Percentiles rank a stretch among this genome's conserved stretches.
Evolutionary conservation across 2,888 invertebrate genomes (phyloP).

Genomic region (Ormyrus thymus): DNA sequence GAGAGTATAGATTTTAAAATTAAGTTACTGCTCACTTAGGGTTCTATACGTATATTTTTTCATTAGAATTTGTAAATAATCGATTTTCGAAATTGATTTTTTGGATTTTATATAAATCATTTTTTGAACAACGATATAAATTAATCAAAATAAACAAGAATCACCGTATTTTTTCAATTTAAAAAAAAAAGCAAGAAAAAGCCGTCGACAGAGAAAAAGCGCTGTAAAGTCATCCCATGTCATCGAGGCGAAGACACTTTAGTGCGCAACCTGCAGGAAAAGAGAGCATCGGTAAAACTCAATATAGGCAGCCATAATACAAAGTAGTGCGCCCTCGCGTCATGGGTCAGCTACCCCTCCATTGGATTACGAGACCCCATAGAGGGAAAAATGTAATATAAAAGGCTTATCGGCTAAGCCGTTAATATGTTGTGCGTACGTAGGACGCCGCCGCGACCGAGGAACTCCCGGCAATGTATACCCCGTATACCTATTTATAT

Average conservation of each 20-base stretch:
- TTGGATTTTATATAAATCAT: too few relatives aligned
- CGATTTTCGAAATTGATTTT: too few relatives aligned
- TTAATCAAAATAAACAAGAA: too few relatives aligned
- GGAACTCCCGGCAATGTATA: constrained; percentile 43
- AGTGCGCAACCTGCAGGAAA: constrained; percentile 16
- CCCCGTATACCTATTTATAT: constrained; percentile 48
- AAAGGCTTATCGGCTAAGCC: constrained; percentile 75
- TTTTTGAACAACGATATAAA: too few relatives aligned
- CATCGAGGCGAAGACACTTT: background rate
- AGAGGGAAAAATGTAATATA: constrained; percentile 76
- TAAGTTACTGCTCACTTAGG: too few relatives aligned
- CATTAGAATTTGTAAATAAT: too few relatives aligned
- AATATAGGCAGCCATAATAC: background rate
- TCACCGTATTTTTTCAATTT: too few relatives aligned
- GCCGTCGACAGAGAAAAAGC: background rate
- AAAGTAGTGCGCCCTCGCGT: constrained; percentile 9
- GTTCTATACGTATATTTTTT: too few relatives aligned
- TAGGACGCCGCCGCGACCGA: constrained; percentile 46
- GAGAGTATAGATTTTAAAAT: too few relatives aligned
- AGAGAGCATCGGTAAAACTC: constrained; percentile 8
- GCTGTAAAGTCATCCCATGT: constrained; percentile 2
- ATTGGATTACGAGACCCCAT: constrained; percentile 74
- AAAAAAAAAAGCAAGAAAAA: background rate
- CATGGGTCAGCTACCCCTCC: constrained; percentile 59
- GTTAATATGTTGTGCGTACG: constrained; percentile 74